Evolutionary conservation across 2,888 invertebrate species (phyloP), one percentile per base, ranked within the genome.

Genomic region (Dione vanillae): DNA sequence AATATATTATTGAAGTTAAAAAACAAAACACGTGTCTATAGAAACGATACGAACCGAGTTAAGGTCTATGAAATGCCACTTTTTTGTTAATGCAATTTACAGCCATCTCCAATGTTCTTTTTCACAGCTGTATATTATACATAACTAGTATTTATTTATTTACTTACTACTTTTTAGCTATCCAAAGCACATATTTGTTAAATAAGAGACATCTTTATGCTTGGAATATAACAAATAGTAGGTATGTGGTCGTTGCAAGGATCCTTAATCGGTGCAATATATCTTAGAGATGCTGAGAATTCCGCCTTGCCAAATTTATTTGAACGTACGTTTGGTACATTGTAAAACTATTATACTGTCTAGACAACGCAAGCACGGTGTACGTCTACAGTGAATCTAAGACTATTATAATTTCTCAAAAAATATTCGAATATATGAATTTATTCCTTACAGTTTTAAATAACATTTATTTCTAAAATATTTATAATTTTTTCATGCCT

Each of bases 251-350:
- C 51, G 69, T 61, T 37, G 56, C 64, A 37, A 67, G 61, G 11
- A 51, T 67, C n/a, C 64, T 52, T 70, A 67, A 72, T 56, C 64
- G 70, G 45, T 41, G 37, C 62, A 41, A 72, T 69, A 69, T 69
- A 70, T 71, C 68, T 64, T 56, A 41, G 37, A 66, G 71, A 69
- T 69, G 69, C 62, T 65, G 65, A 62, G 19, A 45, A 54, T 65
- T 71, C 69, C 43, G 59, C 73, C 67, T 72, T 73, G 75, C 73
- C 76, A 76, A 72, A 68, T 62, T 73, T 73, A 69, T 70, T 69
- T 69, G 70, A 71, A 68, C 61, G 66, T 71, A 49, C 19, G 19
- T 49, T 49, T 43, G 37, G 16, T 61, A 66, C 56, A 62, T 69
- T 67, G 59, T 62, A 54, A 67, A 65, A 75, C 73, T 67, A 72